Evolutionary conservation across 2,888 invertebrate genomes (phyloP), one percentile per base, ranked within the genome.

Genomic region (Pollenia amentaria): DNA sequence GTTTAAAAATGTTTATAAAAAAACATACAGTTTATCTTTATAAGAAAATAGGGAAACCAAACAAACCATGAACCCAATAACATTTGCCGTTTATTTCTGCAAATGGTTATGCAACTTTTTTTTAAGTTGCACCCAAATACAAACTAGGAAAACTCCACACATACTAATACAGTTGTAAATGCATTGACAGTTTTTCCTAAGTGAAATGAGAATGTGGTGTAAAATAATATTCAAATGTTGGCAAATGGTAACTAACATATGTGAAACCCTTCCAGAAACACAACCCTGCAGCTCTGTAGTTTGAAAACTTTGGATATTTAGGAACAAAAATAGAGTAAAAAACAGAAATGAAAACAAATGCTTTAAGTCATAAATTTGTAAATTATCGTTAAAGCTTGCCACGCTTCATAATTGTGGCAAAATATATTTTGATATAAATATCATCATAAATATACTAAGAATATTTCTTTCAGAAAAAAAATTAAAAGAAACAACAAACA

Each of bases 31-130:
- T 73, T 60, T 21, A 42, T 53, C 42, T 53, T 21, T 40, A 67
- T 21, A 57, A 67, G 14, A 8, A 21, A 21, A 29, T 57, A n/a
- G 7, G 14, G n/a, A 57, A 44, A 57, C 6, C 11, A 57, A 79
- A 42, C 8, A 64, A 51, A 44, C 51, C n/a, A 51, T 62, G 29
- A 70, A 79, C 48, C 79, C 53, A 70, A 79, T 79, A 62, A 51
- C 48, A 51, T 29, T 16, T 64, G 40, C 60, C 57, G 40, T 62
- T 70, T 51, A 79, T 79, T 79, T 29, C 6, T 29, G 29, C 29
- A 29, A 1, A 29, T 29, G 3, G 3, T 29, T 29, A 29, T 72
- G n/a, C 44, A 72, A 42, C 53, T 51, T 18, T 51, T 53, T 16
- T 16, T 6, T 29, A 29, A 29, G 29, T 29, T 65, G 8, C 2